These are phyloP conservation scores for Melopsittacus undulatus DNA, from an alignment of 2,797 vertebrate genomes.

Conservation along the genomic window DNA sequence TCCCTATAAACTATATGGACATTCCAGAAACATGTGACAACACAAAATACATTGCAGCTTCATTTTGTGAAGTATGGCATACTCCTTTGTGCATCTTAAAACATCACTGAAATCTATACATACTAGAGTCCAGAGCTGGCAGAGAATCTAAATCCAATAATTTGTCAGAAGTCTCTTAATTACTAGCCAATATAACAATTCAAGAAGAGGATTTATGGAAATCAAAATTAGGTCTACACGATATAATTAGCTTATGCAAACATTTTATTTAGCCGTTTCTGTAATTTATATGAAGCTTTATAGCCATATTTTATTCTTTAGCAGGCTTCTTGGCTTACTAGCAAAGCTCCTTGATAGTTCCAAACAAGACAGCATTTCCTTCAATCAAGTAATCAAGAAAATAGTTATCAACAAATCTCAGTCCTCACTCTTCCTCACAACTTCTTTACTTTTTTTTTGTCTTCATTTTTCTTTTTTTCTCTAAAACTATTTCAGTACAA, in stretches of 20 bases:
- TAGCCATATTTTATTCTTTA: not conserved
- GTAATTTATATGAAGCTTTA: constrained; percentile 1
- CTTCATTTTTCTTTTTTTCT: not conserved
- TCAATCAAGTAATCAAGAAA: not conserved
- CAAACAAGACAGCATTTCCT: not conserved
- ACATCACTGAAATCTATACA: not conserved
- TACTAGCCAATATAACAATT: constrained; percentile 2
- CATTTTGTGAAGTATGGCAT: not conserved
- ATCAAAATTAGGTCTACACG: constrained; percentile 14
- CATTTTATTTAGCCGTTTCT: constrained; percentile 10
- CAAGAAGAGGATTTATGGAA: constrained; percentile 8
- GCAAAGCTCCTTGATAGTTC: not conserved
- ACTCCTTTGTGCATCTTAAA: not conserved
- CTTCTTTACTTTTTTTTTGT: not conserved
- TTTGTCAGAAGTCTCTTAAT: constrained; percentile 25
- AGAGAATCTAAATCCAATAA: constrained; percentile 22
- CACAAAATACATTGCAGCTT: not conserved
- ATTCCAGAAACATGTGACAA: not conserved
- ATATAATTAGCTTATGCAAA: constrained; percentile 11
- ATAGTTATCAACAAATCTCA: not conserved
- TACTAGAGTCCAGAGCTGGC: not conserved
- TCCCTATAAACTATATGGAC: not conserved
- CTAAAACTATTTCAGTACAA: not conserved
- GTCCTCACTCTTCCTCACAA: not conserved
- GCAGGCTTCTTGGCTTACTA: not conserved